Evolutionary conservation across 2,888 invertebrate genomes (phyloP), one percentile per base, ranked within the genome.

Genomic region (Laspeyria flexula): DNA sequence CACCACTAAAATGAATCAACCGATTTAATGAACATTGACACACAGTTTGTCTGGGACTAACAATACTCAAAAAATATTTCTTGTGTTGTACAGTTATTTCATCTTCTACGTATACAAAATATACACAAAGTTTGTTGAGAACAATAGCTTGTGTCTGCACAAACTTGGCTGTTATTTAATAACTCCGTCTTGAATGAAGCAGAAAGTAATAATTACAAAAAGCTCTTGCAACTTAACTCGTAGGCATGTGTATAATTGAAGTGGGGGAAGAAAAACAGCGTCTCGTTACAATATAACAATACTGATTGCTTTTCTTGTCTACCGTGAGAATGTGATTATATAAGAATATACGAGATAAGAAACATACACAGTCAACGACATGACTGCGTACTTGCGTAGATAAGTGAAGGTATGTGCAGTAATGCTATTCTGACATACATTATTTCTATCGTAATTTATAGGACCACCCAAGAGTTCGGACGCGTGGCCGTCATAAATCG

Each of bases 261-360:
- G 45, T 18, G 25, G 35, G 33, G 30, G 46, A 45, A 37, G 46
- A 45, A 67, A 64, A 63, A 63, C 52, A 35, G 16, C 38, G 25
- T 39, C 30, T 42, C 25, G 43, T 60, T 45, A 44, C 49, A 59
- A 42, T 43, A 45, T 57, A 38, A 57, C 48, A 58, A 70, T 54
- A 56, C 55, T 49, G 45, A 69, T 61, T 64, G 34, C 51, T 55
- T 58, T 61, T 69, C 56, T 58, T 62, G 39, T 43, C 18, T 37
- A 23, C 16, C 60, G 62, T 71, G 72, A 49, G 72, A 70, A 59
- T 37, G 21, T 46, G 48, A 63, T 50, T 54, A 52, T 44, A 39
- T 23, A 44, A 42, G 15, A 40, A 47, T 37, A 37, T 12, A 43
- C n/a, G 4, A 41, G 51, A 54, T 63, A 63, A 63, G 44, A 55